Evolutionary conservation across 1,140 invertebrate genomes (phyloP).

Genomic region (Phymorhynchus buccinoides): DNA sequence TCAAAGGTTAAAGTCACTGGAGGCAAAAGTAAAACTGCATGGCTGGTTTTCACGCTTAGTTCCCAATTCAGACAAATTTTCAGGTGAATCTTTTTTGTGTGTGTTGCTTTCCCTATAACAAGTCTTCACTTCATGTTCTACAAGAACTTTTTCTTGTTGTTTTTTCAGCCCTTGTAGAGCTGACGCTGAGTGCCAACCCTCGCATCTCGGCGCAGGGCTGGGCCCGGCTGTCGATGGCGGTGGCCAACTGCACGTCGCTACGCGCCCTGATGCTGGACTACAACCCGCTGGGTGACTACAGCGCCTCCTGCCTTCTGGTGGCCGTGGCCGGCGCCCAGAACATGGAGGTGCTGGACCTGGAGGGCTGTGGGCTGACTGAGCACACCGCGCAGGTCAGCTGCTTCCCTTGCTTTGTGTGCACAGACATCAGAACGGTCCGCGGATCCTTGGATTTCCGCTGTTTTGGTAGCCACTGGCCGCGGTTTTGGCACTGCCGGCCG

Average conservation of each 20-base stretch:
- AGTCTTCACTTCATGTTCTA: too few species aligned
- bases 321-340: conserved; percentile 52
- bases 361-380: conserved; percentile 59
- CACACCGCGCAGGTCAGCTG: conserved; percentile 59
- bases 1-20: too few species aligned
- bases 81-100: too few species aligned
- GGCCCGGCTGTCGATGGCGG: conserved; percentile 60
- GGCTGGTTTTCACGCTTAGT: too few species aligned
- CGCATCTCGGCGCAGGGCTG: conserved; percentile 59
- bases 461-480: too few species aligned
- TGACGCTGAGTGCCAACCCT: conserved; percentile 63
- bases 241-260: conserved; percentile 58
- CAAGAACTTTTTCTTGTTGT: neutral
- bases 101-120: too few species aligned
- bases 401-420: neutral
- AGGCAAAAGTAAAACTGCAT: too few species aligned
- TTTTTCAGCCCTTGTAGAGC: conserved; percentile 58
- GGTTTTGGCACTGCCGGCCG: too few species aligned
- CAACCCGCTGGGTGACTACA: conserved; percentile 64
- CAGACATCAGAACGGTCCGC: too few species aligned
- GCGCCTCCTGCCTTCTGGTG: conserved; percentile 58
- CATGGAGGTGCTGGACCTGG: conserved; percentile 60
- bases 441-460: too few species aligned
- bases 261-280: conserved; percentile 61
- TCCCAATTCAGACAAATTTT: too few species aligned